Evolutionary conservation across 2,113 vertebrate genomes (phyloP).

Genomic region (Lasiurus borealis): DNA sequence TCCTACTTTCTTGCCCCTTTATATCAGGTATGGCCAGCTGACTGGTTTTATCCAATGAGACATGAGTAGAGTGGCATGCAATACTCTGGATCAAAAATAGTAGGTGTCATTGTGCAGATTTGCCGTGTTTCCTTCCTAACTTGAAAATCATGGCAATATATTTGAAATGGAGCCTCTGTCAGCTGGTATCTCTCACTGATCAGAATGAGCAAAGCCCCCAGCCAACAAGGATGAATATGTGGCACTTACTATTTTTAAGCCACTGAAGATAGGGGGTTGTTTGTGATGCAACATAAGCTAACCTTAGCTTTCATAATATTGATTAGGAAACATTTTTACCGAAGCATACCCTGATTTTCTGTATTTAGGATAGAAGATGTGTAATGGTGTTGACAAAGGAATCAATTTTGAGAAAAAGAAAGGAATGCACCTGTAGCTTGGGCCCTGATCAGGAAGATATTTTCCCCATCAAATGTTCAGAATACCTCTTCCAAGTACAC

Average conservation of each 20-base stretch:
- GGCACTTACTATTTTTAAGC: neutral
- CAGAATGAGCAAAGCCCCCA: neutral
- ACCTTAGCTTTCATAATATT: neutral
- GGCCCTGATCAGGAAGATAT: neutral
- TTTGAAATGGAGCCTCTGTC: neutral
- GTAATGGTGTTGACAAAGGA: neutral
- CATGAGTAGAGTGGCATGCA: neutral
- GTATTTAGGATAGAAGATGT: neutral
- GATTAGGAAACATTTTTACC: neutral
- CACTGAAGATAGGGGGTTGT: neutral
- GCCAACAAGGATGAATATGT: neutral
- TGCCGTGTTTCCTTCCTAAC: neutral
- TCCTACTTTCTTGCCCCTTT: neutral
- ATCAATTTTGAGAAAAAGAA: conserved; percentile 7
- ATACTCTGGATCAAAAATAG: neutral
- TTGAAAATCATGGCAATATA: neutral
- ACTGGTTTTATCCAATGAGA: conserved; percentile 21
- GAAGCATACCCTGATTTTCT: neutral
- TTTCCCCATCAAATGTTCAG: neutral
- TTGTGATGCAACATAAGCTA: neutral
- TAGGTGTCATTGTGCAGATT: neutral
- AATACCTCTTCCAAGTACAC: neutral
- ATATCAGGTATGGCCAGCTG: neutral
- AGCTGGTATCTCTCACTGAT: neutral
- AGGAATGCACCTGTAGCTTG: neutral